Base-by-base conservation (phyloP, 1,140 invertebrate genomes). In the Cyclina sinensis region DNA sequence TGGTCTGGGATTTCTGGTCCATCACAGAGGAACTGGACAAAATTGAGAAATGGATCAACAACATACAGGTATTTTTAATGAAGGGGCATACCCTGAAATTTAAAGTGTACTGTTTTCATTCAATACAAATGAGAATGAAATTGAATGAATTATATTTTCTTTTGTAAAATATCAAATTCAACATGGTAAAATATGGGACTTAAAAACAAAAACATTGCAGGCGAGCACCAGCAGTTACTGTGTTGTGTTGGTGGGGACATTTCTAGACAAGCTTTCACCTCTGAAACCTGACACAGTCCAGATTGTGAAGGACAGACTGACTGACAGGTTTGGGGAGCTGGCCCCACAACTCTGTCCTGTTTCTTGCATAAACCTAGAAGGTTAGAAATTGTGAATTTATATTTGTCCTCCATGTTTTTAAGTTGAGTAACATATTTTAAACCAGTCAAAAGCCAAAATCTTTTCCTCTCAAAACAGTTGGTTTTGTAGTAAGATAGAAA, bases 1-100 rank as follows among this genome's bases (percentile, higher is more conserved):
- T 95, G 11, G 93, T 94, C 11, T 95, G 92, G 91, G 93, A 95
- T 68, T 74, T 94, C 14, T 95, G 92, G 91, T 93, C 94, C 54
- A 78, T 93, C 21, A 74, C 82, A 0, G 86, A 90, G 54, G 92
- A 91, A 46, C 57, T 93, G 0, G 87, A 91, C 12, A 89, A 91
- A n/a, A 89, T 95, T 32, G 83, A 88, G 14, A 81, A 90, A 51
- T 93, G 91, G 91, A 91, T 95, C 12, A 90, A 92, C 70, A 93
- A 91, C 78, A 94, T 95, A 37, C 86, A 94, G 93, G 94, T 95
- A 85, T 74, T 4, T n/a, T n/a, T n/a, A n/a, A n/a, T n/a, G n/a
- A n/a, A n/a, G n/a, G n/a, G n/a, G n/a, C n/a, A n/a, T n/a, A n/a
- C n/a, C n/a, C n/a, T n/a, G n/a, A n/a, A n/a, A n/a, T n/a, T n/a